Evolutionary conservation across 2,113 vertebrate species (phyloP).

Genomic region (Halcyon malimbica): DNA sequence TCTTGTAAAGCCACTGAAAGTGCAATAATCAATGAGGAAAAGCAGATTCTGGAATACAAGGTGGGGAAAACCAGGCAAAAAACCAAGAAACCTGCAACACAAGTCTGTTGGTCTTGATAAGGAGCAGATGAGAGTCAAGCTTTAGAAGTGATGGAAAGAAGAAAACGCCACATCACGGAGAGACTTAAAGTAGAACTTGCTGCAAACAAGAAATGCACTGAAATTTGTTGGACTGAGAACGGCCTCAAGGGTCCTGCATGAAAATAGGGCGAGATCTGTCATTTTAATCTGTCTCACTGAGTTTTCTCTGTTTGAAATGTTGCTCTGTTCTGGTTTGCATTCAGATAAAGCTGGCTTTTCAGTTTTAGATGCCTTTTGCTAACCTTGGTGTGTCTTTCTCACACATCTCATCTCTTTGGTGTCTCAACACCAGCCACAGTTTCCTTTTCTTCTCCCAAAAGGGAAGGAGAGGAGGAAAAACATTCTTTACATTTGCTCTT

Average conservation of each 20-base stretch:
- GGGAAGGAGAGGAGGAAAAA: not conserved
- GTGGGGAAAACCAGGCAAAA: not conserved
- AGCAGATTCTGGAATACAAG: not conserved
- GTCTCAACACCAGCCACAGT: not conserved
- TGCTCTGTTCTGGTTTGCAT: not conserved
- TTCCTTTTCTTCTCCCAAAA: not conserved
- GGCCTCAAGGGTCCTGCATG: not conserved
- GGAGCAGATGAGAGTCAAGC: not conserved
- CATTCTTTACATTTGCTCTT: not conserved
- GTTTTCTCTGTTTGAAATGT: not conserved
- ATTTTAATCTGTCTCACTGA: not conserved
- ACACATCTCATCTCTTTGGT: not conserved
- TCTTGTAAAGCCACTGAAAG: not conserved
- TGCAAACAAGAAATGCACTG: not conserved
- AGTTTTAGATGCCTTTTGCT: not conserved
- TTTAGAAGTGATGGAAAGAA: not conserved
- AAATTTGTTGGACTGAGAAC: not conserved
- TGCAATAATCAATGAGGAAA: not conserved
- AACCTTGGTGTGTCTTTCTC: not conserved
- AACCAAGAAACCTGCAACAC: not conserved
- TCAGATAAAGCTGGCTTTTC: not conserved
- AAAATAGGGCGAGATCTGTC: not conserved
- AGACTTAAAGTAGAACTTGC: not conserved
- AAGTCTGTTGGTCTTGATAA: not conserved
- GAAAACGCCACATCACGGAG: not conserved